A percentile compares a stretch with the other conserved stretches of the same genome.
phyloP scores from a whole-genome alignment of 2,888 invertebrate genomes.

The Cataglyphis cursor region DNA sequence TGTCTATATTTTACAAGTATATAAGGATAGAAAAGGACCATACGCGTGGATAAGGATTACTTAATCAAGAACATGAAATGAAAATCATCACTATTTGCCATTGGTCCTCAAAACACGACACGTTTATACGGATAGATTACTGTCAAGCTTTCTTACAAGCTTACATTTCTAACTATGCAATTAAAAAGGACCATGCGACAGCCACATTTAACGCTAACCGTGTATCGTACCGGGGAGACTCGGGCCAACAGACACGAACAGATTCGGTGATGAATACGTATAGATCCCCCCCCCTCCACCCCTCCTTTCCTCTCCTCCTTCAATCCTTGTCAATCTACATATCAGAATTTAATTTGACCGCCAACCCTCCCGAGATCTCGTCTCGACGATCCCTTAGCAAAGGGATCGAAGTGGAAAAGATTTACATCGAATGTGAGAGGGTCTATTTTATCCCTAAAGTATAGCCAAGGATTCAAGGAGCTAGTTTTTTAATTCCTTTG shows the following conservation, averaged over 20 bases:
- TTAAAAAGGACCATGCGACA: neutral
- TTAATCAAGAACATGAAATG: conserved; percentile 36
- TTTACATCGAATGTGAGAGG: neutral
- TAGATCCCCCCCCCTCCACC: conserved; percentile 65
- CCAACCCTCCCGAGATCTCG: conserved; percentile 12
- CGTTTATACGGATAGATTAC: conserved; percentile 15
- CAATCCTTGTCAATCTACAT: conserved; percentile 77
- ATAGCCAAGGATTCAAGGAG: conserved; percentile 4
- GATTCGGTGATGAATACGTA: conserved; percentile 64
- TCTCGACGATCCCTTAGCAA: conserved; percentile 19
- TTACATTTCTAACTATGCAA: neutral
- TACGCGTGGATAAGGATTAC: conserved; percentile 38
- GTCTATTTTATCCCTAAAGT: neutral
- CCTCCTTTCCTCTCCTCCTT: too few species aligned
- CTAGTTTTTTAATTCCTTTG: conserved; percentile 34
- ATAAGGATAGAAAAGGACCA: conserved; percentile 40
- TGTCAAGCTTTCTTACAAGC: neutral
- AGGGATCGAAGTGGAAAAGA: conserved; percentile 30
- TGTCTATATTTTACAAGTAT: conserved; percentile 23
- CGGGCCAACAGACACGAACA: conserved; percentile 50
- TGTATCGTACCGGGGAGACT: neutral
- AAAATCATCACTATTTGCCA: conserved; percentile 36
- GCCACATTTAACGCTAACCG: conserved; percentile 7
- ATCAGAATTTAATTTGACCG: conserved; percentile 77
- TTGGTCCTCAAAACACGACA: conserved; percentile 20